A percentile compares a stretch with the other conserved stretches of the same genome.
phyloP scores from a whole-genome alignment of 1,140 invertebrate genomes.

The Harlomillsia oculata region DNA sequence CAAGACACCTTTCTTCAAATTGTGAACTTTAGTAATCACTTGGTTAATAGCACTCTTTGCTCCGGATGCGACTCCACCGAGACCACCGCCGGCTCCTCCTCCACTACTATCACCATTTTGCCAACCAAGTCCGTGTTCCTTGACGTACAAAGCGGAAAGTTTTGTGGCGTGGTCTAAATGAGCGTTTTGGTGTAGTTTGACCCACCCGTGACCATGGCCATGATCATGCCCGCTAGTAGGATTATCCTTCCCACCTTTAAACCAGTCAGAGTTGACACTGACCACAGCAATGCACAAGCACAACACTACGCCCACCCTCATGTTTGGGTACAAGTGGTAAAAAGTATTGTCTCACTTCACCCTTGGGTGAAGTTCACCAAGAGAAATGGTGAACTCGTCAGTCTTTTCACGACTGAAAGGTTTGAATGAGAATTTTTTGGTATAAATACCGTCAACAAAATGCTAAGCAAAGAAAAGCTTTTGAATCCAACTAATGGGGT shows the following conservation, averaged over 20 bases:
- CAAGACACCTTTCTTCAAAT: not conserved
- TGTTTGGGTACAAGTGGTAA: not conserved
- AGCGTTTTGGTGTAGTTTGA: not conserved
- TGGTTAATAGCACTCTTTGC: no score
- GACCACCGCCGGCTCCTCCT: not conserved
- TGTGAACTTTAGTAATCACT: no score
- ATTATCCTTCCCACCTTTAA: not conserved
- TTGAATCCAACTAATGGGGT: no score
- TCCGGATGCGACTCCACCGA: not conserved
- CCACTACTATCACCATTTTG: not conserved
- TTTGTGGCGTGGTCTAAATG: slow-evolving; percentile 11
- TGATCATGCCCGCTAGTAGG: not conserved
- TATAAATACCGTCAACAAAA: no score
- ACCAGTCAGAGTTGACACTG: slow-evolving; percentile 1
- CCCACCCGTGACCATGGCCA: slow-evolving; percentile 19
- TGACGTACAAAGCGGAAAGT: slow-evolving; percentile 17
- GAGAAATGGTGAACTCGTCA: no score
- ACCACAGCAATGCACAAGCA: not conserved
- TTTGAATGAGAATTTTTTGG: no score
- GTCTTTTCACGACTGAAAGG: no score
- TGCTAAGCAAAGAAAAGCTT: no score
- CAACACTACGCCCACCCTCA: not conserved
- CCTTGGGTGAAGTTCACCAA: no score
- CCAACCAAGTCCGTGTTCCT: slow-evolving; percentile 9
- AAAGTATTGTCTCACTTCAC: no score